Percentiles rank a stretch among this genome's conserved stretches.
These are phyloP conservation scores for Sminthurinus aureus DNA, from an alignment of 2,888 invertebrate genomes.

Conservation along the genomic window DNA sequence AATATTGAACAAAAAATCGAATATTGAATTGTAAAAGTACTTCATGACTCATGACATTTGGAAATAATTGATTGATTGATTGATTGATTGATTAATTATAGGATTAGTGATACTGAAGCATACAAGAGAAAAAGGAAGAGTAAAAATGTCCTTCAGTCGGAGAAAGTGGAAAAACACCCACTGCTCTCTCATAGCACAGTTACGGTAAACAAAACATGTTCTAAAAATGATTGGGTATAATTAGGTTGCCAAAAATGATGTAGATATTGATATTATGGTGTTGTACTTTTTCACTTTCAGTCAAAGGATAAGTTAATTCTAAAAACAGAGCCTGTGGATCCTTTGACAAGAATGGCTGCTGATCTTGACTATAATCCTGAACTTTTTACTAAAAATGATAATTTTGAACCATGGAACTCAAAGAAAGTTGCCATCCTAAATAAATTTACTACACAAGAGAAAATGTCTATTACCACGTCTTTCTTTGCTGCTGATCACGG, in stretches of 20 bases:
- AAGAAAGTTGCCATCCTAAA: conserved; percentile 80
- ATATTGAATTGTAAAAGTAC: background rate
- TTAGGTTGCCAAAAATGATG: too few relatives aligned
- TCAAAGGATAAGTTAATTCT: conserved; percentile 58
- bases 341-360: conserved; percentile 65
- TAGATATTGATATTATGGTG: background rate
- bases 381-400: conserved; percentile 61
- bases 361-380: conserved; percentile 55
- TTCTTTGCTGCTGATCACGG: conserved; percentile 65
- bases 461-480: conserved; percentile 88
- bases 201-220: conserved; percentile 1
- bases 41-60: too few relatives aligned
- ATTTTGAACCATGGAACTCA: conserved; percentile 79
- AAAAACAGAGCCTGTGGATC: conserved; percentile 67
- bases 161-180: conserved; percentile 18
- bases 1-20: background rate
- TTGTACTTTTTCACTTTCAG: background rate
- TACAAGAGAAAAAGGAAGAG: conserved; percentile 41
- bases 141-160: conserved; percentile 24
- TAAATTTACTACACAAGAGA: conserved; percentile 93
- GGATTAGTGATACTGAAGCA: conserved; percentile 37
- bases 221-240: background rate
- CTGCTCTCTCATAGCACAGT: conserved; percentile 1
- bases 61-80: background rate
- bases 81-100: background rate